phyloP scores from a whole-genome alignment of 2,888 invertebrate species.

The Spodoptera littoralis region DNA sequence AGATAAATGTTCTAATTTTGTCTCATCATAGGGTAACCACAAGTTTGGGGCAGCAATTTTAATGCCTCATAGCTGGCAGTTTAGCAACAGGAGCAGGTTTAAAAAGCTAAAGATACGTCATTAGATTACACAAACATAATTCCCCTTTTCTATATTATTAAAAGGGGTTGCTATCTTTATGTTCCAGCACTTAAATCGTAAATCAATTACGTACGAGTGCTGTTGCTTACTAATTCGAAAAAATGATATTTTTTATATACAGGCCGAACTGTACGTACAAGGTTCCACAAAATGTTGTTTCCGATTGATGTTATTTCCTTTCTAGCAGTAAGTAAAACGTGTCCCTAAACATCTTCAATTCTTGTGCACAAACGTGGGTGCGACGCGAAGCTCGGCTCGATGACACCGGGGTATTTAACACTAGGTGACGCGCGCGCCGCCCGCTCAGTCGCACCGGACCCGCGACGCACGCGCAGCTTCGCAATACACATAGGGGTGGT shows the following conservation, averaged over 20 bases:
- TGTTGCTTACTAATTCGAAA: too few species aligned
- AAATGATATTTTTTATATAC: too few species aligned
- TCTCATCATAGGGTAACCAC: constrained; percentile 59
- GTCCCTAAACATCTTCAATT: constrained; percentile 68
- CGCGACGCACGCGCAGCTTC: constrained; percentile 76
- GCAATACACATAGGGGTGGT: constrained; percentile 56
- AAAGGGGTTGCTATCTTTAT: too few species aligned
- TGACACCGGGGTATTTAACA: constrained; percentile 85
- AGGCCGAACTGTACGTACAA: constrained; percentile 3
- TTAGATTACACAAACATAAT: too few species aligned
- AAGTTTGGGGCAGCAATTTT: constrained; percentile 12
- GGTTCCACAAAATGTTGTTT: background rate
- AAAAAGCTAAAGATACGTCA: too few species aligned
- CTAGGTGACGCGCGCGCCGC: constrained; percentile 76
- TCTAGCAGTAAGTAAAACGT: constrained; percentile 28
- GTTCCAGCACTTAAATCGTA: too few species aligned
- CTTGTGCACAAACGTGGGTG: constrained; percentile 73
- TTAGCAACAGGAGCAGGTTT: background rate
- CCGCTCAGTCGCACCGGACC: constrained; percentile 79
- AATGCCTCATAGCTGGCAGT: too few species aligned
- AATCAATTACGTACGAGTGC: too few species aligned
- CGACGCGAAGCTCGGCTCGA: constrained; percentile 77
- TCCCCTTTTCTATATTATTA: too few species aligned
- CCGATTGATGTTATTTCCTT: constrained; percentile 10
- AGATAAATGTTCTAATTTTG: constrained; percentile 50